phyloP scores from a whole-genome alignment of 2,113 vertebrate genomes.

The Puntigrus tetrazona region DNA sequence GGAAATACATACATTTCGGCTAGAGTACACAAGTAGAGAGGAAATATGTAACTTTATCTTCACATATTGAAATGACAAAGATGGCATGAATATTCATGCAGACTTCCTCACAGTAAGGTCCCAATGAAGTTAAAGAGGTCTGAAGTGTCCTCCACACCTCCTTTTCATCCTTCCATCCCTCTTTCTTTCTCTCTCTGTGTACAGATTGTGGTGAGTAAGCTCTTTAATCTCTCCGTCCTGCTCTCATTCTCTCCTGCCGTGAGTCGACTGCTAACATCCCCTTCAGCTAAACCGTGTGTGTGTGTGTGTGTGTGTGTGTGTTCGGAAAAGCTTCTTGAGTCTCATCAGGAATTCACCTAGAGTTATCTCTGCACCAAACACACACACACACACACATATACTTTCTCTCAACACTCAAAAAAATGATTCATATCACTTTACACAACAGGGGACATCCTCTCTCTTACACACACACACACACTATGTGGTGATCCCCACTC shows the following conservation, averaged over 20 bases:
- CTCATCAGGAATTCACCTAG: conserved; percentile 53
- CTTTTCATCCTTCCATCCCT: not conserved
- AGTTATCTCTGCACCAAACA: conserved; percentile 48
- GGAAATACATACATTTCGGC: not conserved
- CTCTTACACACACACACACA: not conserved
- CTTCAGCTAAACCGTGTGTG: conserved; percentile 18
- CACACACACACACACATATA: conserved; percentile 8
- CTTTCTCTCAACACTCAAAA: not conserved
- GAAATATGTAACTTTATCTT: not conserved
- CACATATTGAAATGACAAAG: not conserved
- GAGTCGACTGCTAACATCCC: conserved; percentile 10
- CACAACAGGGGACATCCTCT: conserved; percentile 16
- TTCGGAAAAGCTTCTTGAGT: conserved; percentile 13
- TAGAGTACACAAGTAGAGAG: not conserved
- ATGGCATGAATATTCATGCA: not conserved
- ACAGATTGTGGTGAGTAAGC: conserved; percentile 52
- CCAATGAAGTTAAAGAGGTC: not conserved
- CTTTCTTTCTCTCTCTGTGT: conserved; percentile 21
- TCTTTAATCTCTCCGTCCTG: conserved; percentile 41
- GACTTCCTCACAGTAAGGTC: not conserved
- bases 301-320: conserved; percentile 41
- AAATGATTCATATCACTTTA: conserved; percentile 9
- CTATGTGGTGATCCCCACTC: not conserved
- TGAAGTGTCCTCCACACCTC: conserved; percentile 19
- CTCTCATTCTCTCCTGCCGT: conserved; percentile 40